phyloP scores from a whole-genome alignment of 2,113 vertebrate species.

The Hemiprocne comata region DNA sequence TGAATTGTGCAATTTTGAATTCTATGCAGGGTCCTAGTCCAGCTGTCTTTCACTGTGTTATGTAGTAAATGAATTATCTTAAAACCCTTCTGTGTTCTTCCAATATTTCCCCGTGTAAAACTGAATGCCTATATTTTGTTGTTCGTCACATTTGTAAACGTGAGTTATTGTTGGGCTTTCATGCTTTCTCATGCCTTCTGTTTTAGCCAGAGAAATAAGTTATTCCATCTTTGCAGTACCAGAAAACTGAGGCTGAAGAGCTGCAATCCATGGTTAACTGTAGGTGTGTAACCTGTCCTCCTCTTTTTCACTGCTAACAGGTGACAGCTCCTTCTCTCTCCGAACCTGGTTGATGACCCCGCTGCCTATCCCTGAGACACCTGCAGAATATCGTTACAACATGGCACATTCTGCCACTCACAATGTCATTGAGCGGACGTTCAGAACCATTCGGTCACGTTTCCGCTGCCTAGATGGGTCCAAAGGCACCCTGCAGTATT shows the following conservation, averaged over 20 bases:
- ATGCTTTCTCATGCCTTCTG: neutral
- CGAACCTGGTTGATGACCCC: slow-evolving; percentile 94
- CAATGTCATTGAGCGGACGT: slow-evolving; percentile 87
- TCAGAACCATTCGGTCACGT: slow-evolving; percentile 87
- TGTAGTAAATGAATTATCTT: neutral
- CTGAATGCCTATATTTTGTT: neutral
- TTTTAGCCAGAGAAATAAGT: neutral
- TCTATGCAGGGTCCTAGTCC: neutral
- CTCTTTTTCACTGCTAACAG: slow-evolving; percentile 63
- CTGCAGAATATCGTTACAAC: slow-evolving; percentile 89
- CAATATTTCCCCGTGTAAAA: neutral
- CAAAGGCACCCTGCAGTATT: slow-evolving; percentile 93
- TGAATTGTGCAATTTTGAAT: neutral
- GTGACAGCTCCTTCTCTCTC: slow-evolving; percentile 86
- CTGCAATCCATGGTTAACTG: neutral
- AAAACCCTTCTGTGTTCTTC: neutral
- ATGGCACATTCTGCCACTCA: slow-evolving; percentile 88
- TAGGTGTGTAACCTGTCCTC: neutral
- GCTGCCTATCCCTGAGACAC: slow-evolving; percentile 83
- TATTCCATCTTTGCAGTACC: neutral
- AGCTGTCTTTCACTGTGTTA: neutral
- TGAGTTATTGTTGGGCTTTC: neutral
- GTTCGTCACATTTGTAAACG: neutral
- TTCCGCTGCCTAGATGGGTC: slow-evolving; percentile 94
- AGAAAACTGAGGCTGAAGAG: neutral